Conservation (phyloP, 1,140 invertebrate genomes). For the Pseudomyrmex sp. region DNA sequence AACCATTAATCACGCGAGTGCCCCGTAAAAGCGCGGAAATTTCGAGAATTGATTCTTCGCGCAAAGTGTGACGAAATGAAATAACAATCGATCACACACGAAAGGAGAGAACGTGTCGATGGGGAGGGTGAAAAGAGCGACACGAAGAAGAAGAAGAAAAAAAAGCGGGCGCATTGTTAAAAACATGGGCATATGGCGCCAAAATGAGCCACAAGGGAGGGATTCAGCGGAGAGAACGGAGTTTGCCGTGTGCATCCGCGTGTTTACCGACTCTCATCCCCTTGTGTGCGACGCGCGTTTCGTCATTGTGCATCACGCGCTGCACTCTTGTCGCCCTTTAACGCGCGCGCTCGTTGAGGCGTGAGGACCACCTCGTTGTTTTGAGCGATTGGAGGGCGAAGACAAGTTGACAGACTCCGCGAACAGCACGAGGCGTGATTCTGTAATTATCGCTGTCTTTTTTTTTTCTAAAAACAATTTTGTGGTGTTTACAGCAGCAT, state of each 20-base stretch:
- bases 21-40: conserved; percentile 7
- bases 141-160: conserved; percentile 14
- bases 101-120: neutral
- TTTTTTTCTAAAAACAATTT: too few species aligned
- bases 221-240: conserved; percentile 32
- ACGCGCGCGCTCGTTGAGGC: conserved; percentile 59
- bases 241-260: conserved; percentile 56
- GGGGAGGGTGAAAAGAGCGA: neutral
- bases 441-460: conserved; percentile 21
- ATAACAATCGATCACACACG: conserved; percentile 31
- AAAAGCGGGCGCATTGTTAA: conserved; percentile 59
- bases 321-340: conserved; percentile 68
- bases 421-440: conserved; percentile 37
- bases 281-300: conserved; percentile 40
- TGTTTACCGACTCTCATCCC: conserved; percentile 51
- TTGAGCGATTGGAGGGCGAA: conserved; percentile 72
- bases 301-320: conserved; percentile 66
- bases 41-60: conserved; percentile 32
- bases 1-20: conserved; percentile 23
- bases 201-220: conserved; percentile 71
- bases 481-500: too few species aligned
- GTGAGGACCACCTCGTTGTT: conserved; percentile 58
- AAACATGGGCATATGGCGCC: conserved; percentile 74
- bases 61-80: conserved; percentile 40
- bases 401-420: conserved; percentile 69